Conservation (phyloP, 2,888 invertebrate genomes). For the Pterostichus niger region DNA sequence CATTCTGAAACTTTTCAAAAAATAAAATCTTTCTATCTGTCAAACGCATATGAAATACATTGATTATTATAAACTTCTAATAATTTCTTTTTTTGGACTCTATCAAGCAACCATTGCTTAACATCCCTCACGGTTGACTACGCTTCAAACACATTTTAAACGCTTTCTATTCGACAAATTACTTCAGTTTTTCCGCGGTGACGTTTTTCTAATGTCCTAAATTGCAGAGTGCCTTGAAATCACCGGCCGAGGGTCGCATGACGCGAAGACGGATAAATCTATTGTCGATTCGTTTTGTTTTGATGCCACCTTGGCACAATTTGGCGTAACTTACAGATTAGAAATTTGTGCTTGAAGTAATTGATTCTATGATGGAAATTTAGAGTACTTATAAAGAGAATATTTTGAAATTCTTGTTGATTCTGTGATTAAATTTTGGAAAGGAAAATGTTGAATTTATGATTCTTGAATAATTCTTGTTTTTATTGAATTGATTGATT, state of each 20-base stretch:
- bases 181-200: conserved; percentile 15
- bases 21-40: no score
- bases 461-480: no score
- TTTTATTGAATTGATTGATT: no score
- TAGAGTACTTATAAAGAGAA: no score
- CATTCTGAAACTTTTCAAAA: no score
- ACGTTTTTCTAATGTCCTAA: conserved; percentile 39
- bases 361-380: no score
- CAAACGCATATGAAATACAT: no score
- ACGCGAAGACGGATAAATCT: conserved; percentile 22
- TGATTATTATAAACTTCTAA: not conserved
- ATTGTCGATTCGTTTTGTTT: not conserved
- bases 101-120: conserved; percentile 11
- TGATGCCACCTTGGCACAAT: conserved; percentile 37
- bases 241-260: conserved; percentile 25
- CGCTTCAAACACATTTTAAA: not conserved
- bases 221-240: conserved; percentile 38
- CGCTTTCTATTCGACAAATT: conserved; percentile 21
- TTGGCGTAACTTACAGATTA: conserved; percentile 1
- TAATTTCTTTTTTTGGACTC: not conserved
- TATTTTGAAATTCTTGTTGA: no score
- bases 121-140: conserved; percentile 42
- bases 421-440: no score
- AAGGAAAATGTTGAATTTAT: no score
- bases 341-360: conserved; percentile 14